Percentiles rank a stretch among this genome's conserved stretches.
phyloP scores from a whole-genome alignment of 1,140 invertebrate genomes.

The Drosophila lacertosa region DNA sequence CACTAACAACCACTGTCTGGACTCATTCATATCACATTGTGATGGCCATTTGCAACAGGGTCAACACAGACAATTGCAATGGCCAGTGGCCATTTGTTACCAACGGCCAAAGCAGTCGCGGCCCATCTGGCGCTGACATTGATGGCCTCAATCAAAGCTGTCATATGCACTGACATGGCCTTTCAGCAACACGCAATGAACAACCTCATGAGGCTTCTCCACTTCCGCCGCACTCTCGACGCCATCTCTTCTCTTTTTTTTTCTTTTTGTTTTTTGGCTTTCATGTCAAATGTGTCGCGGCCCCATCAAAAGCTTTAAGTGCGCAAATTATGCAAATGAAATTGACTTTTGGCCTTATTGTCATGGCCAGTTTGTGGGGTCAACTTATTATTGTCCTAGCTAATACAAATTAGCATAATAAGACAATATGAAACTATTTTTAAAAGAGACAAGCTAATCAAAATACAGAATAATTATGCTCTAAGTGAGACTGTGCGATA shows the following conservation, averaged over 20 bases:
- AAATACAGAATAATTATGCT: no score
- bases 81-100: slow-evolving; percentile 38
- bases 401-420: neutral
- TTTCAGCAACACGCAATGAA: slow-evolving; percentile 38
- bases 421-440: slow-evolving; percentile 4
- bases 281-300: slow-evolving; percentile 22
- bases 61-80: slow-evolving; percentile 16
- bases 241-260: neutral
- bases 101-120: neutral
- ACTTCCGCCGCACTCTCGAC: neutral
- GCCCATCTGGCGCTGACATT: slow-evolving; percentile 50
- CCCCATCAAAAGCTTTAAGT: slow-evolving; percentile 54
- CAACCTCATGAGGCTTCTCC: slow-evolving; percentile 2
- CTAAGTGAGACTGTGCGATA: no score
- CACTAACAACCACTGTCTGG: slow-evolving; percentile 32
- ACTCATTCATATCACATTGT: slow-evolving; percentile 31
- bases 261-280: slow-evolving; percentile 13
- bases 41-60: slow-evolving; percentile 24
- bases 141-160: slow-evolving; percentile 77
- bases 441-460: neutral
- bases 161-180: slow-evolving; percentile 67
- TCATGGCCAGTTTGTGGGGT: slow-evolving; percentile 34
- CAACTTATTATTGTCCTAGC: slow-evolving; percentile 17
- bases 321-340: slow-evolving; percentile 70
- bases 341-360: slow-evolving; percentile 57